A percentile compares a stretch with the other conserved stretches of the same genome.
Evolutionary conservation across 2,113 vertebrate species (phyloP).

Genomic region (Hippocampus barbouri): DNA sequence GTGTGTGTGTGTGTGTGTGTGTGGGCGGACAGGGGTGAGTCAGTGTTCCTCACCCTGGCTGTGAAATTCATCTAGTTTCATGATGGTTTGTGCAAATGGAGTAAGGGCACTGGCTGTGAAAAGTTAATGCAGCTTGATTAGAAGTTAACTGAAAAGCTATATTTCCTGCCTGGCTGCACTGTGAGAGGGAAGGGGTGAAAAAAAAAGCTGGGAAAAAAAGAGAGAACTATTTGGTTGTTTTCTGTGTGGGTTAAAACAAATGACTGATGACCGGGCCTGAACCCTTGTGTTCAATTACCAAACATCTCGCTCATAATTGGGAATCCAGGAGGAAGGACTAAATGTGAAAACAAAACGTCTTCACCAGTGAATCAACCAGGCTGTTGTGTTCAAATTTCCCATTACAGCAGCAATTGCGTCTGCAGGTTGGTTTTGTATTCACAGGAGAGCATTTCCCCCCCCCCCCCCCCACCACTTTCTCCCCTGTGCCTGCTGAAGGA

Average conservation of each 20-base stretch:
- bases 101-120: constrained; percentile 62
- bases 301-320: constrained; percentile 42
- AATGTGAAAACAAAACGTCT: constrained; percentile 12
- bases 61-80: constrained; percentile 59
- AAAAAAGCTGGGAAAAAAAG: constrained; percentile 6
- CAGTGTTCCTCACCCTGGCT: constrained; percentile 57
- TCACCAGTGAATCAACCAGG: neutral
- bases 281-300: constrained; percentile 49
- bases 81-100: constrained; percentile 66
- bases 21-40: constrained; percentile 18
- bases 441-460: constrained; percentile 36
- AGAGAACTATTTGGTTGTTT: constrained; percentile 47
- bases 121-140: constrained; percentile 69
- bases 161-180: constrained; percentile 55
- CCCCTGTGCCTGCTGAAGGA: constrained; percentile 44
- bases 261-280: constrained; percentile 49
- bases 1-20: neutral
- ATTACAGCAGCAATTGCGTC: constrained; percentile 21
- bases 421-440: constrained; percentile 51
- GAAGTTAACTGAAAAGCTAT: constrained; percentile 68
- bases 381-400: constrained; percentile 13
- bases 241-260: constrained; percentile 43
- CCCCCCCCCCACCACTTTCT: neutral
- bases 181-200: constrained; percentile 1
- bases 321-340: constrained; percentile 41